phyloP scores from a whole-genome alignment of 2,888 invertebrate species.

The Spicauda simplicius region DNA sequence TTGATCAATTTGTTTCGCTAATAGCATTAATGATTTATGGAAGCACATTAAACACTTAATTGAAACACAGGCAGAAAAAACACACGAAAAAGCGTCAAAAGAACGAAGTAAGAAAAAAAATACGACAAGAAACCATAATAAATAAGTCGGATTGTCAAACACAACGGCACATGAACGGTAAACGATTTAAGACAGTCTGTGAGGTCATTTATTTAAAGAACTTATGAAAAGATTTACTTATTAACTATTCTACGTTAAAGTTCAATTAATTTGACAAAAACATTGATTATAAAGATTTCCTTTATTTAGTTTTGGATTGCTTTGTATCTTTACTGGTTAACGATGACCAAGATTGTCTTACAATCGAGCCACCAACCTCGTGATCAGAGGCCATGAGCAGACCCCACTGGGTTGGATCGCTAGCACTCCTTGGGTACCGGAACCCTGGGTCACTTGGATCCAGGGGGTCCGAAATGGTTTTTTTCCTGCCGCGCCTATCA shows the following conservation, averaged over 20 bases:
- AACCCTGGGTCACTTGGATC: slow-evolving; percentile 46
- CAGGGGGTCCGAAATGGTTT: slow-evolving; percentile 55
- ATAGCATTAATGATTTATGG: slow-evolving; percentile 51
- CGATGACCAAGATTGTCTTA: slow-evolving; percentile 44
- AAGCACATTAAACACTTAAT: slow-evolving; percentile 48
- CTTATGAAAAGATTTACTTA: slow-evolving; percentile 21
- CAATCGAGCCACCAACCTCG: slow-evolving; percentile 52
- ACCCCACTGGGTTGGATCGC: slow-evolving; percentile 59
- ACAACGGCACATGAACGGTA: slow-evolving; percentile 43
- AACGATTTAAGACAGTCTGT: slow-evolving; percentile 46
- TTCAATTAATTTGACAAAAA: slow-evolving; percentile 15
- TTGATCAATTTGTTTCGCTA: slow-evolving; percentile 48
- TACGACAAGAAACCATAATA: slow-evolving; percentile 45
- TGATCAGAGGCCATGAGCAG: slow-evolving; percentile 64
- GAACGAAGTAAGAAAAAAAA: slow-evolving; percentile 43
- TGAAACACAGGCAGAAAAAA: slow-evolving; percentile 47
- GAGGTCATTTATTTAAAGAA: slow-evolving; percentile 34
- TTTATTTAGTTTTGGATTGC: not conserved
- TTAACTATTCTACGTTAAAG: slow-evolving; percentile 21
- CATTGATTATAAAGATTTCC: not conserved
- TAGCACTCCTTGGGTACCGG: slow-evolving; percentile 55
- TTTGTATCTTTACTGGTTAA: not conserved
- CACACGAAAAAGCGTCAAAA: slow-evolving; percentile 46
- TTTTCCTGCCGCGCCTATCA: slow-evolving; percentile 69
- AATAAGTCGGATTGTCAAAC: slow-evolving; percentile 47